Conservation (phyloP, 2,888 invertebrate genomes). For the Pycnomerus fuliginosus region DNA sequence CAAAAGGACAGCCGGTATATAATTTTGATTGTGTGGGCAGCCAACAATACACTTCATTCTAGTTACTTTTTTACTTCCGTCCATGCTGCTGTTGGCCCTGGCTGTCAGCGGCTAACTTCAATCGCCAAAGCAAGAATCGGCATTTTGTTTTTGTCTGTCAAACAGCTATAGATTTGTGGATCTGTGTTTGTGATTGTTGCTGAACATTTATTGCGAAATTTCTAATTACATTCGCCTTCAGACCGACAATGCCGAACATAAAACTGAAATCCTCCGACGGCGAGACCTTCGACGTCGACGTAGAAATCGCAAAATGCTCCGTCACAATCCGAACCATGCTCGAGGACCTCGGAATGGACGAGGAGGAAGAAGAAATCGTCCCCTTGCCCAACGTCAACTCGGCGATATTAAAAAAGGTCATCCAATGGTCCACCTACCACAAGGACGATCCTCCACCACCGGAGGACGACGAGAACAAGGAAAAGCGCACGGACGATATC, state of each 20-base stretch:
- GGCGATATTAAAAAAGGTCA: constrained; percentile 91
- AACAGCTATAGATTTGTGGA: too few relatives aligned
- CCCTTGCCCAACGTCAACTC: constrained; percentile 97
- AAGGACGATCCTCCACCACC: constrained; percentile 95
- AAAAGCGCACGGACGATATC: constrained; percentile 98
- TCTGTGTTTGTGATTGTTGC: too few relatives aligned
- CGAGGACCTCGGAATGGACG: constrained; percentile 90
- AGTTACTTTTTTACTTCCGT: too few relatives aligned
- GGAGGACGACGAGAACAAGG: constrained; percentile 96
- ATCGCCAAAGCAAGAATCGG: too few relatives aligned
- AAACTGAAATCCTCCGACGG: constrained; percentile 94
- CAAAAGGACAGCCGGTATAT: too few relatives aligned
- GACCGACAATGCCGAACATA: constrained; percentile 93
- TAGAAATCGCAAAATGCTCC: constrained; percentile 96
- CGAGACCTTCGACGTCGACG: constrained; percentile 93
- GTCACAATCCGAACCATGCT: constrained; percentile 98
- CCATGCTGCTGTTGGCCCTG: too few relatives aligned
- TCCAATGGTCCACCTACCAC: constrained; percentile 91
- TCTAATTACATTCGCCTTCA: too few relatives aligned
- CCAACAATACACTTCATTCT: too few relatives aligned
- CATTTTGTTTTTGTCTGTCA: too few relatives aligned
- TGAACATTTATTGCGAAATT: too few relatives aligned
- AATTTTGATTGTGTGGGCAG: too few relatives aligned
- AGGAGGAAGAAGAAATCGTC: constrained; percentile 91
- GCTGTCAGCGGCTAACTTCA: too few relatives aligned